A percentile compares a stretch with the other conserved stretches of the same genome.
These are phyloP conservation scores for Trachymyrmex septentrionalis DNA, from an alignment of 1,140 invertebrate species.

Conservation along the genomic window DNA sequence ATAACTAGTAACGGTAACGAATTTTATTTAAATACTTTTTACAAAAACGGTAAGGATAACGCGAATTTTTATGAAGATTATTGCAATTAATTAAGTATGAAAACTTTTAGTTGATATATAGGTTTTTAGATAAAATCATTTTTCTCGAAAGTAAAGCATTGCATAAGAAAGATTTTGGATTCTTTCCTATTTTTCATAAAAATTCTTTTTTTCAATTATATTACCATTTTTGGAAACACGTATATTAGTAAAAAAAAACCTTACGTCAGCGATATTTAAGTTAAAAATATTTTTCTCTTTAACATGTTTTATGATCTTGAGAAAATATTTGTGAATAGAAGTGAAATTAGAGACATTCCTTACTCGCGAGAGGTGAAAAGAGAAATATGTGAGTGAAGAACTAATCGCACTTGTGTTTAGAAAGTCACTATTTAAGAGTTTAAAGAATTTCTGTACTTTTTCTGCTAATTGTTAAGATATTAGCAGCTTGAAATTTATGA, in stretches of 20 bases:
- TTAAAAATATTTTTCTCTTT: neutral
- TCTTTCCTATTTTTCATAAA: neutral
- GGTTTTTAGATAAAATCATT: neutral
- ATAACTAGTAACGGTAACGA: too few relatives aligned
- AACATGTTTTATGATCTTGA: neutral
- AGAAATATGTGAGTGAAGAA: neutral
- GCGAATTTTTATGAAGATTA: neutral
- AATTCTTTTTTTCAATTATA: neutral
- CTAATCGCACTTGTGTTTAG: neutral
- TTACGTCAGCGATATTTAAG: neutral
- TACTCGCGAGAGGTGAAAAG: conserved; percentile 8
- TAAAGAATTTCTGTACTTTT: conserved; percentile 13
- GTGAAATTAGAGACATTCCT: conserved; percentile 20
- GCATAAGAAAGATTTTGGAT: neutral
- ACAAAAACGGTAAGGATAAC: too few relatives aligned
- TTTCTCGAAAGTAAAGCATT: neutral
- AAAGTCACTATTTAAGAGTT: conserved; percentile 11
- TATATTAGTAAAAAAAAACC: neutral
- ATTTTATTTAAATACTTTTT: too few relatives aligned
- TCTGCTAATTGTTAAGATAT: neutral
- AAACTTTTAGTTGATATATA: neutral
- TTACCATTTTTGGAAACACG: neutral
- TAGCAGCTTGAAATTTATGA: neutral
- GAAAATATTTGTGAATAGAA: conserved; percentile 20
- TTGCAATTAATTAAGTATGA: neutral